Evolutionary conservation across 2,113 vertebrate species (phyloP).

Genomic region (Colaptes auratus): DNA sequence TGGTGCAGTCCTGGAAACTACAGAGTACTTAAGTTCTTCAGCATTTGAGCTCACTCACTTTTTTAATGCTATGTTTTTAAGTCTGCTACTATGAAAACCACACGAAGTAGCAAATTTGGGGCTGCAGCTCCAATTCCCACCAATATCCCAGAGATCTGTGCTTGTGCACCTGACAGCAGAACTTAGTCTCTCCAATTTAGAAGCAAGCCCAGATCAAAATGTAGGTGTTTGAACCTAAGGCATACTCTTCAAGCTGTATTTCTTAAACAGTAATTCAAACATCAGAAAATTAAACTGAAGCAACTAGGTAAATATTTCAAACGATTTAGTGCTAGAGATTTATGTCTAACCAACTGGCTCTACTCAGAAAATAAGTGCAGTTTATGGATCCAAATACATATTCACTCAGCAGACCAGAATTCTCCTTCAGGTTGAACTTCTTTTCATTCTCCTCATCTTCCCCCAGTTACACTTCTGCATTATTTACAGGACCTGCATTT

Average conservation of each 20-base stretch:
- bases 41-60: not conserved
- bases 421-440: not conserved
- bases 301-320: not conserved
- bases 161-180: not conserved
- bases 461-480: not conserved
- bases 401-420: not conserved
- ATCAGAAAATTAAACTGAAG: not conserved
- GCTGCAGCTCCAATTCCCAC: not conserved
- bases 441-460: conserved; percentile 7
- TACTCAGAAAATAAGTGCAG: not conserved
- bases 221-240: not conserved
- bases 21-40: not conserved
- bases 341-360: not conserved
- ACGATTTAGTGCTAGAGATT: not conserved
- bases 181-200: not conserved
- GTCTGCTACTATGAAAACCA: not conserved
- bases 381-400: not conserved
- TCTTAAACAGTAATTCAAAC: not conserved
- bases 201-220: not conserved
- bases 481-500: conserved; percentile 33
- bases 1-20: not conserved
- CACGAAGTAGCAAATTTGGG: not conserved
- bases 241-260: not conserved
- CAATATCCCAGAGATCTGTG: not conserved
- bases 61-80: not conserved